Conservation (phyloP, 2,888 invertebrate species). For the Agrypnus murinus region DNA sequence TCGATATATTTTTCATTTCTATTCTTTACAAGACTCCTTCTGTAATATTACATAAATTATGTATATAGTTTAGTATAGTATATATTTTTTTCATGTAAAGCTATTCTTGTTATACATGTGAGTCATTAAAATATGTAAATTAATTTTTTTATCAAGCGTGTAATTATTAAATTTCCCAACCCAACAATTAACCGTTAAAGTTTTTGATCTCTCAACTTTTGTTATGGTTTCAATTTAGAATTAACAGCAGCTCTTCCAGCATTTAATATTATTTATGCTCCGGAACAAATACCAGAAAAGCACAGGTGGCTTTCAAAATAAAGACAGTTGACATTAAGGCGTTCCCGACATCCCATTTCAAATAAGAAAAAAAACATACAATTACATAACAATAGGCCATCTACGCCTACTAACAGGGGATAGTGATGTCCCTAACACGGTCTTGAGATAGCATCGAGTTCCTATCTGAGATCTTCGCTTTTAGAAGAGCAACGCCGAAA, state of each 20-base stretch:
- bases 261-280: neutral
- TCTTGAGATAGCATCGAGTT: slow-evolving; percentile 61
- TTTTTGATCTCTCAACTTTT: neutral
- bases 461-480: slow-evolving; percentile 61
- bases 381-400: slow-evolving; percentile 71
- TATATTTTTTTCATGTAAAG: too few relatives aligned
- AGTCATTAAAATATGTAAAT: neutral
- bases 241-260: slow-evolving; percentile 1
- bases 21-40: too few relatives aligned
- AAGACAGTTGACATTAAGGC: slow-evolving; percentile 71
- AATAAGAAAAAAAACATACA: slow-evolving; percentile 71
- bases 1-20: too few relatives aligned
- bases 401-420: slow-evolving; percentile 71
- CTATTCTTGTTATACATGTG: too few relatives aligned
- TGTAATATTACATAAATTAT: too few relatives aligned
- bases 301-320: slow-evolving; percentile 68
- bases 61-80: too few relatives aligned
- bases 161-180: too few relatives aligned
- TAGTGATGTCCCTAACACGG: slow-evolving; percentile 70
- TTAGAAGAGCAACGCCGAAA: slow-evolving; percentile 55
- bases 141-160: too few relatives aligned
- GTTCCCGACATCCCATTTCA: slow-evolving; percentile 69
- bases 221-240: neutral
- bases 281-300: slow-evolving; percentile 28
- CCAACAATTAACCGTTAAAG: neutral